A percentile compares a stretch with the other conserved stretches of the same genome.
These are phyloP conservation scores for Furcifer pardalis DNA, from an alignment of 2,797 vertebrate species.

Conservation along the genomic window DNA sequence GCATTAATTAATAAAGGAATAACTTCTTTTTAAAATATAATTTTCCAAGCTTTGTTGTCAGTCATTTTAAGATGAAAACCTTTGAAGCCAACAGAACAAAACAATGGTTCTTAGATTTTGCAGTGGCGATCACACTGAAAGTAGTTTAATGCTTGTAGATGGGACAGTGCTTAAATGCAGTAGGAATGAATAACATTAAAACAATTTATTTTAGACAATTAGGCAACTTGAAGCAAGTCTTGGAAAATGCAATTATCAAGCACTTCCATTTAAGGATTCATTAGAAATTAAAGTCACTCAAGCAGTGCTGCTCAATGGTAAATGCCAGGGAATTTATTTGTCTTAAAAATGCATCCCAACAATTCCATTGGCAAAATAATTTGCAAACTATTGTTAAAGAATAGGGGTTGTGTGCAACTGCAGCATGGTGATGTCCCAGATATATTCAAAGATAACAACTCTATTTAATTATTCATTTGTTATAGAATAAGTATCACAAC, in stretches of 20 bases:
- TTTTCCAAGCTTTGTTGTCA: neutral
- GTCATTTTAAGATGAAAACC: neutral
- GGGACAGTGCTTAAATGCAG: constrained; percentile 11
- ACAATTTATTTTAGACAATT: constrained; percentile 24
- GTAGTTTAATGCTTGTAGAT: neutral
- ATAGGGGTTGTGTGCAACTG: neutral
- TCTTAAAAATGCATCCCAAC: too few species aligned
- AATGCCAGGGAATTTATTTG: constrained; percentile 22
- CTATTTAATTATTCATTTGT: neutral
- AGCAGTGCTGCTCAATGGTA: constrained; percentile 12
- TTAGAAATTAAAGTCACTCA: constrained; percentile 22
- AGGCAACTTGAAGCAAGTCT: constrained; percentile 18
- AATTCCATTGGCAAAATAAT: neutral
- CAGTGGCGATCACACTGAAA: neutral
- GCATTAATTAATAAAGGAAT: too few species aligned
- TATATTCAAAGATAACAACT: neutral
- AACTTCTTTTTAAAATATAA: neutral
- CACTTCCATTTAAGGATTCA: constrained; percentile 15
- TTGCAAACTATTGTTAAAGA: neutral
- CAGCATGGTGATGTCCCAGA: neutral
- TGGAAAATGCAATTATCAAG: constrained; percentile 22
- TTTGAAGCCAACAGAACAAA: neutral
- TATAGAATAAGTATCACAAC: neutral
- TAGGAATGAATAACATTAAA: constrained; percentile 13
- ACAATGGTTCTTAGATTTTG: neutral